Evolutionary conservation across 1,140 invertebrate species (phyloP), one percentile per base, ranked within the genome.

Genomic region (Chymomyza costata): DNA sequence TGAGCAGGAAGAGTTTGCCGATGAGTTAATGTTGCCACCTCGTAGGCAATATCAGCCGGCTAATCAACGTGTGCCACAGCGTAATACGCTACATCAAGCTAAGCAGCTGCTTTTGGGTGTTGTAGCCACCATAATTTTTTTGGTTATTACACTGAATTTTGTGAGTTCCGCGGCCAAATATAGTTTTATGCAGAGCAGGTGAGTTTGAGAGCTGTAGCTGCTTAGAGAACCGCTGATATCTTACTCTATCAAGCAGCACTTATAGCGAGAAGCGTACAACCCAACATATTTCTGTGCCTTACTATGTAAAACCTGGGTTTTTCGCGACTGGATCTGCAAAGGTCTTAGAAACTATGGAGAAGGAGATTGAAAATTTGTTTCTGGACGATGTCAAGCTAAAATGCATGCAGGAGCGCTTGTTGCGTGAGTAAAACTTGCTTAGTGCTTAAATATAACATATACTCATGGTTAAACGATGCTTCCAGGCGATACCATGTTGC

Each of bases 291-390:
- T 89, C 90, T n/a, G 44, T 99, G 34, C 91, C 94, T 6, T 99
- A 98, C 87, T 99, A 92, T 87, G 96, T 99, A 18, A 97, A 97
- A 86, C 93, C 95, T 54, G 96, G 96, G 85, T 98, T 98, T 88
- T n/a, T n/a, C n/a, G 47, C 54, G 10, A 41, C 11, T 1, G 40
- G 43, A 80, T 35, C 16, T 58, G 34, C n/a, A n/a, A n/a, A n/a
- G n/a, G 35, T 16, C 14, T 7, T 7, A 35, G 13, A 51, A 50
- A 37, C n/a, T n/a, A 16, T 80, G 49, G 73, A 80, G 32, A 7
- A 21, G 8, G 59, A 80, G 21, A 48, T 80, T 35, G 73, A 80
- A 28, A 38, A 53, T 16, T 30, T 73, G 1, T 80, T 55, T 46
- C 11, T 80, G 2, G 37, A 31, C 8, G 73, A 81, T 11, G 25